Conservation (phyloP, 2,888 invertebrate species). For the Meganola albula region DNA sequence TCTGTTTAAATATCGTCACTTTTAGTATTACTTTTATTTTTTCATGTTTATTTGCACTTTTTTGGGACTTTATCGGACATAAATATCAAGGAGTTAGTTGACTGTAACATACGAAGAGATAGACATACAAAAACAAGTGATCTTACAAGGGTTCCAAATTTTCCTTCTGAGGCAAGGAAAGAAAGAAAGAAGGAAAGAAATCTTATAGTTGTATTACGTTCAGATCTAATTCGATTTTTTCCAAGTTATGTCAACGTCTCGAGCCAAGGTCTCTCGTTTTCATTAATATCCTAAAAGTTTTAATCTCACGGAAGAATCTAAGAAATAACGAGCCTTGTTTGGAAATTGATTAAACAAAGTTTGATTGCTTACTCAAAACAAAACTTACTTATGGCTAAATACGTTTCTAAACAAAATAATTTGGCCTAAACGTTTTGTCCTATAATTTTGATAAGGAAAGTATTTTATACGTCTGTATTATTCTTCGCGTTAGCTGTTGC, state of each 20-base stretch:
- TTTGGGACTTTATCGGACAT: too few species aligned
- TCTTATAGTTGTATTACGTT: constrained; percentile 10
- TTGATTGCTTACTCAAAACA: constrained; percentile 7
- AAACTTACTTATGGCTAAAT: background rate
- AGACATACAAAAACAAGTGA: too few species aligned
- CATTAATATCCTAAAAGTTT: constrained; percentile 5
- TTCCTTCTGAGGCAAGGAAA: background rate
- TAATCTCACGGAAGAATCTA: constrained; percentile 31
- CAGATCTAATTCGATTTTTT: constrained; percentile 5
- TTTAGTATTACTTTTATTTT: too few species aligned
- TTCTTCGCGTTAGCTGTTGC: too few species aligned
- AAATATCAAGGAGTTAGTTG: too few species aligned
- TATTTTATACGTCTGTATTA: too few species aligned
- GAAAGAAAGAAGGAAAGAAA: constrained; percentile 3
- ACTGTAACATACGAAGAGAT: too few species aligned
- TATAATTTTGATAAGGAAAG: too few species aligned
- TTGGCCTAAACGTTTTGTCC: too few species aligned
- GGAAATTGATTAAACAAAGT: constrained; percentile 15
- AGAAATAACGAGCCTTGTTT: constrained; percentile 15
- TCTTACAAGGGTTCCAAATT: too few species aligned
- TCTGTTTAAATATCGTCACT: too few species aligned
- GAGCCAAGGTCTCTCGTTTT: constrained; percentile 16
- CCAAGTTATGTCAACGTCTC: constrained; percentile 17
- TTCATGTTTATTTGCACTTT: too few species aligned
- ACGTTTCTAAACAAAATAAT: background rate